Conservation (phyloP, 2,797 vertebrate genomes). For the Epinephelus awoara region DNA sequence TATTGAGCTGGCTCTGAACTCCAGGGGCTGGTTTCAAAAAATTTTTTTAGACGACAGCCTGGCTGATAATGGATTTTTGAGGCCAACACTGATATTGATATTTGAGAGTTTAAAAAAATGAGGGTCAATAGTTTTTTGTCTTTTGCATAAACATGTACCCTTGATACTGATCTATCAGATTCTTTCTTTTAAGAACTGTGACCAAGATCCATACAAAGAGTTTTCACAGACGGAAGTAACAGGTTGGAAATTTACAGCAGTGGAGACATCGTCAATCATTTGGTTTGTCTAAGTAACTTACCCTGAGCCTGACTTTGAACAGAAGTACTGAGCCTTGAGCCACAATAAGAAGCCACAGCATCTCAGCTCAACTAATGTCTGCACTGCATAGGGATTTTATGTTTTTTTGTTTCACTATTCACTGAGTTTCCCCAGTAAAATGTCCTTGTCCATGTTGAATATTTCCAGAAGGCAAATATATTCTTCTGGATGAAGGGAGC, state of each 20-base stretch:
- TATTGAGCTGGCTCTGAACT: slow-evolving; percentile 14
- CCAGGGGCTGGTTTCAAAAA: background rate
- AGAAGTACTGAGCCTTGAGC: background rate
- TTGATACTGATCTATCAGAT: background rate
- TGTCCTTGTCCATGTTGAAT: background rate
- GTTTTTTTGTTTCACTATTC: background rate
- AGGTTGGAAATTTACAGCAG: slow-evolving; percentile 11
- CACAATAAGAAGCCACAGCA: background rate
- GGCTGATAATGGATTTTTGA: background rate
- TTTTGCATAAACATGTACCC: background rate
- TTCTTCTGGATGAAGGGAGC: background rate
- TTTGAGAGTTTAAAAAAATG: background rate
- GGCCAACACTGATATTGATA: background rate
- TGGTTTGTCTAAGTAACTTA: background rate
- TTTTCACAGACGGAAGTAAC: background rate
- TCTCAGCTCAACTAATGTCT: slow-evolving; percentile 8
- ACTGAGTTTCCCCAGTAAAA: background rate
- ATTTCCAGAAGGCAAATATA: background rate
- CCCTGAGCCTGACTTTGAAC: background rate
- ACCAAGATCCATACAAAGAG: background rate
- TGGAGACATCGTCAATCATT: background rate
- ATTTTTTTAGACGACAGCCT: background rate
- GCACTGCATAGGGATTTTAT: background rate
- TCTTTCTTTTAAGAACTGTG: background rate
- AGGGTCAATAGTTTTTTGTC: background rate